Evolutionary conservation across 1,140 invertebrate species (phyloP), one percentile per base, ranked within the genome.

Genomic region (Aleiodes sp.): DNA sequence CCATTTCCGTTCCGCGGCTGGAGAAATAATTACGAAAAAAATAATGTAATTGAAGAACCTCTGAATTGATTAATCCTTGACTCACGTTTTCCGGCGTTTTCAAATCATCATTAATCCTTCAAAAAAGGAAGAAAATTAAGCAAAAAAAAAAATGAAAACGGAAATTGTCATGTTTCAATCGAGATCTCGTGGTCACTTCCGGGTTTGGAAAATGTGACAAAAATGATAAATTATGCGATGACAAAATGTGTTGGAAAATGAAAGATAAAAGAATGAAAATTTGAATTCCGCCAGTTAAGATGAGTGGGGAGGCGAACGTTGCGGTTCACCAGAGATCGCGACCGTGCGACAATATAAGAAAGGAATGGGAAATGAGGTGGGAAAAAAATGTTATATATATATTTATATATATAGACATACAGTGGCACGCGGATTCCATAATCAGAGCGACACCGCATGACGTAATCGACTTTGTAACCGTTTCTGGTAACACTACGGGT

Each of bases 401-500:
- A n/a, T n/a, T n/a, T n/a, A n/a, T n/a, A n/a, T n/a, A n/a, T n/a
- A n/a, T n/a, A n/a, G n/a, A n/a, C n/a, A n/a, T 43, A 43, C 39
- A 6, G n/a, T 16, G n/a, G 6, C 39, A 8, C 39, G 39, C 39
- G n/a, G 39, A 16, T 43, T 43, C 39, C 39, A 43, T 43, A 43
- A 43, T 43, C 39, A 43, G 39, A 43, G 39, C 39, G 39, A 43
- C 39, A 43, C 39, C 39, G 39, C 3, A 43, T 43, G 39, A 43
- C 39, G 39, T 43, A 43, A 43, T 43, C 10, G 19, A 43, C 39
- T 43, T 43, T 43, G 39, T 16, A 43, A 43, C 39, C 39, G 39
- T 43, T 43, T 43, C 39, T 43, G 39, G 39, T 43, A n/a, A n/a
- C n/a, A n/a, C 39, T 43, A n/a, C 39, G 39, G 39, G 39, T 43